Conservation (phyloP, 2,113 vertebrate genomes). For the Rutilus rutilus region DNA sequence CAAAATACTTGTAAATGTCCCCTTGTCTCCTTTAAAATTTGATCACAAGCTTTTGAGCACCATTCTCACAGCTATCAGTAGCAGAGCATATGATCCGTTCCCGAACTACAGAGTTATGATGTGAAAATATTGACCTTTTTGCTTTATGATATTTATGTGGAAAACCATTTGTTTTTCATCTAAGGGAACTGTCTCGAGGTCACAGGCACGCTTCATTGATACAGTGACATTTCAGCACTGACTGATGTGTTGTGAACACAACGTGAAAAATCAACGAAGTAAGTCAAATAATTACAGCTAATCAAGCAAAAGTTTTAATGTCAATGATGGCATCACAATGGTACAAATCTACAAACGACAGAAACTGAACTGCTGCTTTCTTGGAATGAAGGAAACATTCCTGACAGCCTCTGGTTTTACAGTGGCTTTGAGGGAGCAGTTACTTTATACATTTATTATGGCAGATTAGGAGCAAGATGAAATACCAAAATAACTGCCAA, state of each 20-base stretch:
- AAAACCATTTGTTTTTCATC: slow-evolving; percentile 12
- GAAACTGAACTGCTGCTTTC: background rate
- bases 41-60: background rate
- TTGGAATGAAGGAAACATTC: background rate
- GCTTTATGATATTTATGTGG: slow-evolving; percentile 1
- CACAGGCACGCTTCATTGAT: background rate
- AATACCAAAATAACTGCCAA: background rate
- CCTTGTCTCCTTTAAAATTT: slow-evolving; percentile 14
- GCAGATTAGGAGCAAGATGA: background rate
- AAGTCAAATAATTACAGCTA: background rate
- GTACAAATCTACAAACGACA: background rate
- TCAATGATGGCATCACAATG: background rate
- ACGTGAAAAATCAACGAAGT: background rate
- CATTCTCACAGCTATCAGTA: slow-evolving; percentile 25
- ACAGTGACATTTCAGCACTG: slow-evolving; percentile 1
- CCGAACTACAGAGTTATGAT: background rate
- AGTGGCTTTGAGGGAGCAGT: background rate
- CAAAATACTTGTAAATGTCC: background rate
- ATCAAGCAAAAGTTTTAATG: slow-evolving; percentile 14
- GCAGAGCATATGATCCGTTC: background rate
- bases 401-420: background rate
- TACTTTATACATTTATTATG: slow-evolving; percentile 2
- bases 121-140: slow-evolving; percentile 31
- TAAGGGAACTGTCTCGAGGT: background rate
- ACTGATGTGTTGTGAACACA: background rate